Evolutionary conservation across 1,140 invertebrate species (phyloP), one percentile per base, ranked within the genome.

Genomic region (Globodera rostochiensis): DNA sequence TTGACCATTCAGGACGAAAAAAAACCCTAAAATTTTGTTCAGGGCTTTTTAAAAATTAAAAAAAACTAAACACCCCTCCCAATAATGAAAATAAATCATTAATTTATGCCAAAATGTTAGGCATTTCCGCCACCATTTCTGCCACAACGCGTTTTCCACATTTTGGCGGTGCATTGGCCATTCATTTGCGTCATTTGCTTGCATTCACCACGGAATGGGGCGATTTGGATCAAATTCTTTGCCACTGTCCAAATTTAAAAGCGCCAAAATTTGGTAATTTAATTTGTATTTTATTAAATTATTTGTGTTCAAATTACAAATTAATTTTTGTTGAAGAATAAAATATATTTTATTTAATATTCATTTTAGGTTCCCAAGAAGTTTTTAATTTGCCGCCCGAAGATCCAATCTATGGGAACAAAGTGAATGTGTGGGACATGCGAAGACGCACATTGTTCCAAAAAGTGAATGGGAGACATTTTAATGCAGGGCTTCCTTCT

Each of bases 161-260:
- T 49, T 84, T 86, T 84, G 84, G 84, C 6, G 85, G 83, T 66
- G 93, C 87, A 93, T 95, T 90, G 98, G 96, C 96, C 98, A 45
- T 90, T 4, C 96, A 98, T 89, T 96, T 96, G 0, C 93, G 95
- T 84, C 94, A 94, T 86, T 94, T 98, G 90, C 92, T 95, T 0
- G 94, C 98, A 92, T 92, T 98, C 53, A 93, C 95, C 0, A 93
- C 93, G 1, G 96, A 98, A 92, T 98, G 96, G 96, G 95, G 94
- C 1, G 92, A 93, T 0, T 96, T 96, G n/a, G 57, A 78, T 19
- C 66, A 83, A 75, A 64, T 77, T 53, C 47, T 78, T 45, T 13
- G 21, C 66, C 77, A 78, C 46, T 36, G 45, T 13, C 77, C 77
- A 13, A 69, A 49, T 46, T 21, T 78, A n/a, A 78, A 69, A 25